phyloP scores from a whole-genome alignment of 2,888 invertebrate genomes.

The Melanchra persicariae region DNA sequence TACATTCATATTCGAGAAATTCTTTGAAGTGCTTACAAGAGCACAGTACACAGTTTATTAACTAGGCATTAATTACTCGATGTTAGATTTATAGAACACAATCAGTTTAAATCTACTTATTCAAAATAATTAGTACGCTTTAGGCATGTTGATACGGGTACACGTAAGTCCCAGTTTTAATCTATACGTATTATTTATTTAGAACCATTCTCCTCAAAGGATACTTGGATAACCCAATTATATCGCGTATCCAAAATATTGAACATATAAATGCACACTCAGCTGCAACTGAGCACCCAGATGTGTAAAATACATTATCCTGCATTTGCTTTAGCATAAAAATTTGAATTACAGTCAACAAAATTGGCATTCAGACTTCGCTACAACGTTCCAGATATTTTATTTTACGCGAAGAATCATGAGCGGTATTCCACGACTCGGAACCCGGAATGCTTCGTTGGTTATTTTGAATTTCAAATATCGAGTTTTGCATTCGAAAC shows the following conservation, averaged over 20 bases:
- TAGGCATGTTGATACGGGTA: neutral
- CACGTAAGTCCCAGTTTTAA: neutral
- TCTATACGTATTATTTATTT: neutral
- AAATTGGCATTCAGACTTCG: conserved; percentile 83
- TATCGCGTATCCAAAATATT: neutral
- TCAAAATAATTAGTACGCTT: neutral
- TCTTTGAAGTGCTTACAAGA: neutral
- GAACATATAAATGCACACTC: conserved; percentile 7
- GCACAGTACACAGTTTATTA: neutral
- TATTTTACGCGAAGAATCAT: conserved; percentile 84
- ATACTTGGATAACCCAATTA: neutral
- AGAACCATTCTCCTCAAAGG: neutral
- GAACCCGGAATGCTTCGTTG: conserved; percentile 74
- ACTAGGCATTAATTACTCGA: neutral
- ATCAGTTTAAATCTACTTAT: neutral
- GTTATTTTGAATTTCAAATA: conserved; percentile 90
- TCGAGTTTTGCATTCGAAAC: conserved; percentile 88
- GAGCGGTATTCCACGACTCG: conserved; percentile 75
- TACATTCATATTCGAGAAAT: neutral
- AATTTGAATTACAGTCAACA: conserved; percentile 72
- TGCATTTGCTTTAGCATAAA: conserved; percentile 61
- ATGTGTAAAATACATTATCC: conserved; percentile 54
- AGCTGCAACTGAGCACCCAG: conserved; percentile 39
- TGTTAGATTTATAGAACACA: neutral
- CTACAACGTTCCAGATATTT: conserved; percentile 80